A percentile compares a stretch with the other conserved stretches of the same genome.
Conservation (phyloP, 2,797 vertebrate genomes). For the Siniperca scherzeri region DNA sequence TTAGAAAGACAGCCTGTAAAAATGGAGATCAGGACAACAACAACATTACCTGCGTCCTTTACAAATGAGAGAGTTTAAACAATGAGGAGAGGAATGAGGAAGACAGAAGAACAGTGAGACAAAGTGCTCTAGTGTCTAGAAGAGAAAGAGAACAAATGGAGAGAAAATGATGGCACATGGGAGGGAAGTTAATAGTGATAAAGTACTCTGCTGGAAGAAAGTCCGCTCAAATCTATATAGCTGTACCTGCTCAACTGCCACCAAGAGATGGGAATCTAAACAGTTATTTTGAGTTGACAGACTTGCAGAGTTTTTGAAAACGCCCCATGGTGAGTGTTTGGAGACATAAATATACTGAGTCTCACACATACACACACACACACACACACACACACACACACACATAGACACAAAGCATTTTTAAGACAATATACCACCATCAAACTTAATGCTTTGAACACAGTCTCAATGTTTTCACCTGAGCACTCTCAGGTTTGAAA, state of each 20-base stretch:
- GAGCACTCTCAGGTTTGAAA: not conserved
- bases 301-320: slow-evolving; percentile 30
- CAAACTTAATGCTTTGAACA: slow-evolving; percentile 10
- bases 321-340: slow-evolving; percentile 18
- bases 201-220: slow-evolving; percentile 51
- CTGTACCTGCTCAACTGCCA: slow-evolving; percentile 33
- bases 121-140: slow-evolving; percentile 29
- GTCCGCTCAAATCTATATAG: slow-evolving; percentile 47
- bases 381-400: not conserved
- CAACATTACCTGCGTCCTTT: slow-evolving; percentile 26
- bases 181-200: slow-evolving; percentile 61
- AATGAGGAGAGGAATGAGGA: not conserved
- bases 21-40: slow-evolving; percentile 36
- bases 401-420: not conserved
- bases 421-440: slow-evolving; percentile 11
- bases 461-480: slow-evolving; percentile 4
- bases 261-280: slow-evolving; percentile 39
- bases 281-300: slow-evolving; percentile 47
- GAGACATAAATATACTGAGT: slow-evolving; percentile 15
- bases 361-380: not conserved
- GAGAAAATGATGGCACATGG: slow-evolving; percentile 54
- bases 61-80: slow-evolving; percentile 40
- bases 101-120: slow-evolving; percentile 11
- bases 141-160: slow-evolving; percentile 38
- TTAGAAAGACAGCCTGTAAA: slow-evolving; percentile 27